Percentiles rank a stretch among this genome's conserved stretches.
These are phyloP conservation scores for Falcaria lacertinaria DNA, from an alignment of 2,888 invertebrate species.

Conservation along the genomic window DNA sequence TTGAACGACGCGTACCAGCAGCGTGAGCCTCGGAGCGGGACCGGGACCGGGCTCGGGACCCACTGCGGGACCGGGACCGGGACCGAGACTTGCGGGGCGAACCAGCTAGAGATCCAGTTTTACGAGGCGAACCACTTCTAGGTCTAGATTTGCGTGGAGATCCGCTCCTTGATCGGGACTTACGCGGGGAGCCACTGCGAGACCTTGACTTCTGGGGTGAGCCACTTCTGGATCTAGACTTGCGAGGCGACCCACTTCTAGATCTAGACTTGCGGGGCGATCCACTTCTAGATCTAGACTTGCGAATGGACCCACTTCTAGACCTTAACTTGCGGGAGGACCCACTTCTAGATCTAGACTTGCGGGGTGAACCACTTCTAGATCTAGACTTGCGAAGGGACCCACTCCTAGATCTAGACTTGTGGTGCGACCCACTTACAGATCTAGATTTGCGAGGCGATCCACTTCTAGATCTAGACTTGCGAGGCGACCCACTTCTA, in stretches of 20 bases:
- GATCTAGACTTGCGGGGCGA: constrained; percentile 1
- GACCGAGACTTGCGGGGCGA: constrained; percentile 5
- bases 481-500: constrained; percentile 11
- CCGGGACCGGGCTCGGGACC: constrained; percentile 3
- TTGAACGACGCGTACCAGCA: no score
- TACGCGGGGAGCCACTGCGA: constrained; percentile 6
- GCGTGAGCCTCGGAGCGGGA: no score
- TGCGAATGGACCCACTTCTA: constrained; percentile 25
- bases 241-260: constrained; percentile 24
- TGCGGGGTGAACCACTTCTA: no score
- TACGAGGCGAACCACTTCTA: constrained; percentile 18
- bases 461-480: constrained; percentile 13
- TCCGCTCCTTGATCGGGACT: constrained; percentile 6
- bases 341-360: constrained; percentile 20
- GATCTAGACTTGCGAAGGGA: constrained; percentile 1
- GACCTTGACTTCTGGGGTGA: constrained; percentile 10
- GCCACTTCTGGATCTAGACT: constrained; percentile 14
- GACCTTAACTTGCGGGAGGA: constrained; percentile 25
- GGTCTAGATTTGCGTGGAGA: constrained; percentile 15
- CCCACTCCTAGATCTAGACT: constrained; percentile 31
- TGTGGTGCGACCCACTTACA: no score
- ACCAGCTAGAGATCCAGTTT: constrained; percentile 10
- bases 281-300: constrained; percentile 12
- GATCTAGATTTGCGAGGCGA: constrained; percentile 24
- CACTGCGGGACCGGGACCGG: constrained; percentile 23